Base-by-base conservation (phyloP, 2,888 invertebrate species). In the Orthosia gothica region DNA sequence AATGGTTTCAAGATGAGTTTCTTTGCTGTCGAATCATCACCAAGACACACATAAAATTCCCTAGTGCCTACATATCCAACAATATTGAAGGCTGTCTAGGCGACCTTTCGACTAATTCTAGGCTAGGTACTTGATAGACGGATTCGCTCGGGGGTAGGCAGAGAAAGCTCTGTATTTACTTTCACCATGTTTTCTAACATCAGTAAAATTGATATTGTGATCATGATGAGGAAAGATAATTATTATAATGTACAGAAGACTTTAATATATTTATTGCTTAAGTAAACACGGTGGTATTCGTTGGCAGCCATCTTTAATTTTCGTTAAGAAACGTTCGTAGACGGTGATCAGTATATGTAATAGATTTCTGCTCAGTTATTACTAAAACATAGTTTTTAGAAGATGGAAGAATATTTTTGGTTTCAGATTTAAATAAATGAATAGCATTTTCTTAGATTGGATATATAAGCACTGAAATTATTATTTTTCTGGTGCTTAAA, bases 31-130 rank as follows among this genome's bases (percentile, higher is more conserved):
- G 18, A 32, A 15, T 40, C 9, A 40, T 68, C 2, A 49, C 20
- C 15, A 12, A 47, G 26, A 20, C 9, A 11, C 13, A 49, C 16
- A 40, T 40, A 55, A 23, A 74, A 54, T 23, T 40, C 9, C 40
- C 40, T 7, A 40, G 40, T 40, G 18, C 57, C 15, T 55, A 9
- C 1, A 5, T 13, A 62, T 61, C 16, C 5, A 52, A 52, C 47
- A 58, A 26, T 45, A 32, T 5, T 13, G 5, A 11, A n/a, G 5
- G 47, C 13, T n/a, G 58, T 26, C 26, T 61, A 63, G 23, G 45
- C 64, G 66, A 86, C 75, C 86, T 86, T 83, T 81, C 62, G 23
- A 55, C 61, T 80, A 81, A 84, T 82, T 70, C 68, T 79, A 81
- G 26, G 49, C 52, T 70, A 58, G 20, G 23, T 32, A 26, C 58